These are phyloP conservation scores for Catonia carolina DNA, from an alignment of 2,888 invertebrate genomes.

Conservation along the genomic window DNA sequence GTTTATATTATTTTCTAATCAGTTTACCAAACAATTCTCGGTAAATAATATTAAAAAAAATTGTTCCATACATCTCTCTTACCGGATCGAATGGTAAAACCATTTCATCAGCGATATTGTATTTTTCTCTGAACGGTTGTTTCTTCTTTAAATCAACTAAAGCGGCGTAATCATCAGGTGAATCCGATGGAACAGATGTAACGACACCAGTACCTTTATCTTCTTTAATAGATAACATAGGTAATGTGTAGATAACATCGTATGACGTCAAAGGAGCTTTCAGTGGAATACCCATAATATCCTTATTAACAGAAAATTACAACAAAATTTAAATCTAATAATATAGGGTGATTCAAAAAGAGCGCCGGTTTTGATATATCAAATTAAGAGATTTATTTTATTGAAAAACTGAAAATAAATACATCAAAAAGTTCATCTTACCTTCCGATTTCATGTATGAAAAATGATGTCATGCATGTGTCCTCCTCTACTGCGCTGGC, in stretches of 20 bases:
- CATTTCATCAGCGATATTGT: constrained; percentile 76
- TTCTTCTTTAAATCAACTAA: constrained; percentile 93
- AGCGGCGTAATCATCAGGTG: constrained; percentile 98
- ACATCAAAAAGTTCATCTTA: no score
- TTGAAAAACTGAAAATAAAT: no score
- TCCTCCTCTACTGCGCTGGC: no score
- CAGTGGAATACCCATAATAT: constrained; percentile 76
- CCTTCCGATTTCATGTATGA: no score
- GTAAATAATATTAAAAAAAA: no score
- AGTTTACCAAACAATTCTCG: no score
- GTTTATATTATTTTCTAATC: no score
- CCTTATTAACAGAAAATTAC: constrained; percentile 41
- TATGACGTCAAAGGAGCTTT: constrained; percentile 81
- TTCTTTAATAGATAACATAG: constrained; percentile 96
- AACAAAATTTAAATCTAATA: neutral
- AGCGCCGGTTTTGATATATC: no score
- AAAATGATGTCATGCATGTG: no score
- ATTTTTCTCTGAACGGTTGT: constrained; percentile 82
- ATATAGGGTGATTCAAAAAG: no score
- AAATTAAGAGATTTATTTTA: no score
- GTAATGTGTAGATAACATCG: constrained; percentile 80
- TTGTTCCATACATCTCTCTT: no score
- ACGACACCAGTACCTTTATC: constrained; percentile 98
- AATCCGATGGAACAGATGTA: constrained; percentile 96
- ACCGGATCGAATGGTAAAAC: constrained; percentile 57